Base-by-base conservation (phyloP, 2,797 vertebrate species). In the Thaleichthys pacificus region DNA sequence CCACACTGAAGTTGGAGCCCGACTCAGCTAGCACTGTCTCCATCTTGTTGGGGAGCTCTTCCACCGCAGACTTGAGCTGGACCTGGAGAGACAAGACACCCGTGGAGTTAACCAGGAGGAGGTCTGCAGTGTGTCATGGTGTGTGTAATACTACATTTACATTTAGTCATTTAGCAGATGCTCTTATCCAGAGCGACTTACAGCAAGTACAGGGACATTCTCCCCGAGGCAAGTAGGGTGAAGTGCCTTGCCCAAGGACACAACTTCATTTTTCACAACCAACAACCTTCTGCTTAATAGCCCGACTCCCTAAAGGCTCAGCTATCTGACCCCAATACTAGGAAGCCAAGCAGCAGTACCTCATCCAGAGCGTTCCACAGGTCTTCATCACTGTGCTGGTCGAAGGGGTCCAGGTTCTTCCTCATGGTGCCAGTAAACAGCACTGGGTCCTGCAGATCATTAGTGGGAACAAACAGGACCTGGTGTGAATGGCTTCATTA, bases 1-100 rank as follows among this genome's bases (percentile, higher is more conserved):
- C 97, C 77, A 98, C 95, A 4, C 97, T 99, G 87, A 99, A 98
- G 91, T 98, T 98, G 54, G 96, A 96, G 35, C 97, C 97, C 0
- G 96, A 97, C 91, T 98, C 97, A 4, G 96, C 95, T 87, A 99
- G 87, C 68, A 95, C 92, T 0, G 94, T 95, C 84, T 98, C 95
- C 85, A 99, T 78, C 86, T 95, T 96, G 9, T 89, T 85, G 1
- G 96, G 97, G 0, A 99, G 90, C 57, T 97, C 96, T 87, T 98
- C 95, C 57, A 99, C 93, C 77, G 87, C 89, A 35, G 92, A 86
- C 83, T 96, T 98, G 66, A 99, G 90, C 61, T 98, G 97, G n/a
- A 99, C 97, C 97, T 98, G 84, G 19, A 81, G 76, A 80, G 5
- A 30, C 28, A 30, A 78, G 63, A 71, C 51, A 62, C 15, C 54